Percentiles rank a stretch among this genome's conserved stretches.
These are phyloP conservation scores for Lochmaea crataegi DNA, from an alignment of 2,888 invertebrate species.

Conservation along the genomic window DNA sequence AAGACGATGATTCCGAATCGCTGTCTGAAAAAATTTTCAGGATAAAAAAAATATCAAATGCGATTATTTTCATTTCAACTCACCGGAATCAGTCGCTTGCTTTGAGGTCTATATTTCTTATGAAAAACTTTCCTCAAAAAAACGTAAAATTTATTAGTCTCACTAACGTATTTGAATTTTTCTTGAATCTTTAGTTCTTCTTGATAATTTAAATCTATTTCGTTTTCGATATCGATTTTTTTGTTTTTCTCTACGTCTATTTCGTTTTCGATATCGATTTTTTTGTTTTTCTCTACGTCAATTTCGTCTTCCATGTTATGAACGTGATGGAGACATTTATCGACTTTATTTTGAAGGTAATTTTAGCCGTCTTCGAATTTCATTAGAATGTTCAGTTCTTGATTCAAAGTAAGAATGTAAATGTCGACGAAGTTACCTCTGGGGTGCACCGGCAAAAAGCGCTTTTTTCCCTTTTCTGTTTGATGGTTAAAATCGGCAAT, in stretches of 20 bases:
- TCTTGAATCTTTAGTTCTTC: conserved; percentile 67
- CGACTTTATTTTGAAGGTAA: conserved; percentile 66
- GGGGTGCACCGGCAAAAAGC: conserved; percentile 71
- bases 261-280: conserved; percentile 66
- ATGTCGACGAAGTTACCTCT: conserved; percentile 72
- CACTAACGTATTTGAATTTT: conserved; percentile 68
- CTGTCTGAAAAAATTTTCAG: conserved; percentile 46
- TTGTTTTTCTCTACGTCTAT: no score
- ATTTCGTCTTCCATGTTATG: conserved; percentile 68
- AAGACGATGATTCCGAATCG: conserved; percentile 64
- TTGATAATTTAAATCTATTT: conserved; percentile 64
- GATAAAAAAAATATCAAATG: no score
- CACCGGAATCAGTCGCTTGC: conserved; percentile 68
- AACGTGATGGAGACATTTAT: conserved; percentile 58
- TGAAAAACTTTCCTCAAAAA: conserved; percentile 85
- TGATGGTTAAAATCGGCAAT: conserved; percentile 76
- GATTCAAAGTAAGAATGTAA: conserved; percentile 75
- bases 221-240: no score
- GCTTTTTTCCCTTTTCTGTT: conserved; percentile 69
- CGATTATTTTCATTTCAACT: conserved; percentile 16
- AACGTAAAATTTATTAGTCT: conserved; percentile 81
- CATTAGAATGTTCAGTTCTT: conserved; percentile 80
- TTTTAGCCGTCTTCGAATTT: conserved; percentile 80
- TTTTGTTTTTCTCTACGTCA: conserved; percentile 66
- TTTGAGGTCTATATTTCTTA: conserved; percentile 84